Evolutionary conservation across 2,888 invertebrate species (phyloP).

Genomic region (Diarsia mendica): DNA sequence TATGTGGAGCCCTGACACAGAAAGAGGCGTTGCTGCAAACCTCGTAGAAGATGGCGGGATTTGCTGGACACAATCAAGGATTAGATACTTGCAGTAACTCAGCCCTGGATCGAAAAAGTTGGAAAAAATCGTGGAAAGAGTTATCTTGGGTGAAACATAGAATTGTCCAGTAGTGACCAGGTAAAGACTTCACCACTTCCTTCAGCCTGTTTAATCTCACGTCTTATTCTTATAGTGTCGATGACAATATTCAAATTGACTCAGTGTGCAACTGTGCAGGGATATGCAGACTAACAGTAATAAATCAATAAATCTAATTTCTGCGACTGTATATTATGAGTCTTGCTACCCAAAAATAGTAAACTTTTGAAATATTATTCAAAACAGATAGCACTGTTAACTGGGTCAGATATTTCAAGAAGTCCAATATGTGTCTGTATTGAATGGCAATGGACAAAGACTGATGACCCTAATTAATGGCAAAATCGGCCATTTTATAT

Average conservation of each 20-base stretch:
- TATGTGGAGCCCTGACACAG: too few relatives aligned
- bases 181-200: too few relatives aligned
- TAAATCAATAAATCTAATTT: too few relatives aligned
- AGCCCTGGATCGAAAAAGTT: background rate
- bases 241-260: too few relatives aligned
- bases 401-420: background rate
- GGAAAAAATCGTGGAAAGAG: background rate
- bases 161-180: too few relatives aligned
- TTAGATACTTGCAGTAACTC: background rate
- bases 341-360: too few relatives aligned
- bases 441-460: conserved; percentile 4
- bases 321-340: too few relatives aligned
- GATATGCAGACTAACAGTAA: too few relatives aligned
- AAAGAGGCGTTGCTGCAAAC: background rate
- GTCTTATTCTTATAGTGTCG: too few relatives aligned
- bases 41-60: background rate
- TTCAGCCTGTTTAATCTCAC: too few relatives aligned
- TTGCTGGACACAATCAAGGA: background rate
- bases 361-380: background rate
- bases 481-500: conserved; percentile 22
- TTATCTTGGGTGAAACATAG: too few relatives aligned
- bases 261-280: too few relatives aligned
- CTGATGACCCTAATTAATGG: conserved; percentile 8
- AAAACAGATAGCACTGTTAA: background rate
- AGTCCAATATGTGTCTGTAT: background rate